Conservation (phyloP, 2,888 invertebrate genomes). For the Synergus umbraculus region DNA sequence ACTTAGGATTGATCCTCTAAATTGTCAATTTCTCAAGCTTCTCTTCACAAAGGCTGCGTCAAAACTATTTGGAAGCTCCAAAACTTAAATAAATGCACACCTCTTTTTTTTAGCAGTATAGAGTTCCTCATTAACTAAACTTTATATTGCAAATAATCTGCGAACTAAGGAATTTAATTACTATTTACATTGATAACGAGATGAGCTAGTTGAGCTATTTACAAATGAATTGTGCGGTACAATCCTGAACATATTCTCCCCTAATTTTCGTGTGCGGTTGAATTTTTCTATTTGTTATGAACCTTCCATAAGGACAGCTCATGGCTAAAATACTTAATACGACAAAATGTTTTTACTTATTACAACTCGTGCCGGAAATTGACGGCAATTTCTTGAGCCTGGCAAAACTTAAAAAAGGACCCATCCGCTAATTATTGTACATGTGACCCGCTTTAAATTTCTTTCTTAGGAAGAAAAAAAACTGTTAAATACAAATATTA, state of each 20-base stretch:
- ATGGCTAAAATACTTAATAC: slow-evolving; percentile 11
- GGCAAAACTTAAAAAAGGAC: slow-evolving; percentile 2
- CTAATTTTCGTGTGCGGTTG: slow-evolving; percentile 2
- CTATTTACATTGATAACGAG: slow-evolving; percentile 10
- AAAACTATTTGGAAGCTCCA: not conserved
- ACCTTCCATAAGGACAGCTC: not conserved
- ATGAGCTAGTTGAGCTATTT: slow-evolving; percentile 11
- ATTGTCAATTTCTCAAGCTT: not conserved
- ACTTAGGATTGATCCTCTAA: not conserved
- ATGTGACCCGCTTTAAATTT: slow-evolving; percentile 16
- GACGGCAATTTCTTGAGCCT: slow-evolving; percentile 29
- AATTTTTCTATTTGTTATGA: not conserved
- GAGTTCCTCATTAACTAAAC: not conserved
- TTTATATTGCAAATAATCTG: not conserved
- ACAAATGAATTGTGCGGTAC: slow-evolving; percentile 18
- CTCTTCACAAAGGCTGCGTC: slow-evolving; percentile 9
- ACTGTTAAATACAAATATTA: not conserved
- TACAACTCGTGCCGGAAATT: slow-evolving; percentile 23
- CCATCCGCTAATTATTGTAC: slow-evolving; percentile 38
- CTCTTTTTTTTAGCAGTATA: not conserved
- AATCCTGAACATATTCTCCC: slow-evolving; percentile 21
- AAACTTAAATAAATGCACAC: not conserved
- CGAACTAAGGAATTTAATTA: not conserved
- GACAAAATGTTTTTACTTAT: slow-evolving; percentile 24
- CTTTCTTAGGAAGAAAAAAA: not conserved